Conservation (phyloP, 2,888 invertebrate genomes). For the Agrochola litura region DNA sequence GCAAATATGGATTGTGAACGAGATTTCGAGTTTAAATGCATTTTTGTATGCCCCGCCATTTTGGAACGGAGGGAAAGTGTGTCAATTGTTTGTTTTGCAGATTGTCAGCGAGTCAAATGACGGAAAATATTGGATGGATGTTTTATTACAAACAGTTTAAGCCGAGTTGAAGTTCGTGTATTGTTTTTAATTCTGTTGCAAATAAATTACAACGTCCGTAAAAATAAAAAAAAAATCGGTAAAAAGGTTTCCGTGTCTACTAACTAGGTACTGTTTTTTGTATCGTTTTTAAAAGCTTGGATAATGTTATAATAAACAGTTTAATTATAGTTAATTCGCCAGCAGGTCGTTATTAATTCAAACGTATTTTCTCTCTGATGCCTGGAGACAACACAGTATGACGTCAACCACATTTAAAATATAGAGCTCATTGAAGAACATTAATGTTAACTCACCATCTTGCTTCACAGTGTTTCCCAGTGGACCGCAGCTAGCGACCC, state of each 20-base stretch:
- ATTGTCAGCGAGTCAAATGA: slow-evolving; percentile 32
- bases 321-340: neutral
- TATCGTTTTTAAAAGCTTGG: too few species aligned
- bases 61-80: slow-evolving; percentile 30
- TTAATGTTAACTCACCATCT: slow-evolving; percentile 82
- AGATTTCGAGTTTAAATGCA: slow-evolving; percentile 51
- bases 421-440: neutral
- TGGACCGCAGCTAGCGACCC: slow-evolving; percentile 86
- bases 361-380: neutral
- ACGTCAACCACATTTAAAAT: neutral
- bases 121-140: slow-evolving; percentile 21
- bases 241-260: neutral
- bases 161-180: neutral
- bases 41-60: slow-evolving; percentile 37
- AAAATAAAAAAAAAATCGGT: neutral
- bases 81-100: slow-evolving; percentile 48
- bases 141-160: slow-evolving; percentile 1
- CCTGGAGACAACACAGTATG: neutral
- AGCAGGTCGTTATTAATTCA: neutral
- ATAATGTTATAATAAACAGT: neutral
- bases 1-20: slow-evolving; percentile 62
- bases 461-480: slow-evolving; percentile 87
- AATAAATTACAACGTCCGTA: neutral
- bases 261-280: too few species aligned
- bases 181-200: neutral